Evolutionary conservation across 2,797 vertebrate species (phyloP).

Genomic region (Gouania willdenowi): DNA sequence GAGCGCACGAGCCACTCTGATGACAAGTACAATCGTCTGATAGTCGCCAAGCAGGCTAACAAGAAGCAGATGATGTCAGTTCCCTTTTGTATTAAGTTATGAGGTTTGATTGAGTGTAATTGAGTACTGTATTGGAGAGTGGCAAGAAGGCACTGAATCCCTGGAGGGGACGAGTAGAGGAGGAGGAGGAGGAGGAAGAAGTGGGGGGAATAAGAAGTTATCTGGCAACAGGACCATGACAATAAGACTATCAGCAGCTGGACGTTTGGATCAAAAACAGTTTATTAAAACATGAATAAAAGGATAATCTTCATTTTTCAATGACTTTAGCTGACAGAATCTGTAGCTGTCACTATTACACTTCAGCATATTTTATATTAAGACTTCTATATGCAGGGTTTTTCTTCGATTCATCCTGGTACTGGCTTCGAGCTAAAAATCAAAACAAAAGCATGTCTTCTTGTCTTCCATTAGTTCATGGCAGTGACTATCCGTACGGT

Average conservation of each 20-base stretch:
- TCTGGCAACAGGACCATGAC: conserved; percentile 21
- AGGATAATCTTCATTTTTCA: too few relatives aligned
- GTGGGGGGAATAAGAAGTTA: conserved; percentile 44
- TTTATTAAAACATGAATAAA: too few relatives aligned
- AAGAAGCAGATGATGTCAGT: conserved; percentile 64
- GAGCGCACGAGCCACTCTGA: conserved; percentile 12
- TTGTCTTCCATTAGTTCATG: too few relatives aligned
- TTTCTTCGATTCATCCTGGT: too few relatives aligned
- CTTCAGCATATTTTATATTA: too few relatives aligned
- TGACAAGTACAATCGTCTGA: conserved; percentile 54
- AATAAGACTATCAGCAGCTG: conserved; percentile 34
- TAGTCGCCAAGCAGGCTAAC: conserved; percentile 48
- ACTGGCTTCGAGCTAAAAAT: too few relatives aligned
- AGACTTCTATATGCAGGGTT: too few relatives aligned
- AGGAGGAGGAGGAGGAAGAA: conserved; percentile 17
- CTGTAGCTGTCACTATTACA: too few relatives aligned
- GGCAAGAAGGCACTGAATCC: conserved; percentile 42
- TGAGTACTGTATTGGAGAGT: conserved; percentile 64
- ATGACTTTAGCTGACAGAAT: conserved; percentile 8
- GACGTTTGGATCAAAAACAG: conserved; percentile 5
- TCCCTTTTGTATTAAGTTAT: conserved; percentile 66
- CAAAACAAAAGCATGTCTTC: too few relatives aligned
- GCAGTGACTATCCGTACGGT: too few relatives aligned
- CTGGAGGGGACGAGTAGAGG: conserved; percentile 37
- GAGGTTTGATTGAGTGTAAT: conserved; percentile 66